Percentiles rank a stretch among this genome's conserved stretches.
Conservation (phyloP, 2,888 invertebrate genomes). For the Drosophila longiperda region DNA sequence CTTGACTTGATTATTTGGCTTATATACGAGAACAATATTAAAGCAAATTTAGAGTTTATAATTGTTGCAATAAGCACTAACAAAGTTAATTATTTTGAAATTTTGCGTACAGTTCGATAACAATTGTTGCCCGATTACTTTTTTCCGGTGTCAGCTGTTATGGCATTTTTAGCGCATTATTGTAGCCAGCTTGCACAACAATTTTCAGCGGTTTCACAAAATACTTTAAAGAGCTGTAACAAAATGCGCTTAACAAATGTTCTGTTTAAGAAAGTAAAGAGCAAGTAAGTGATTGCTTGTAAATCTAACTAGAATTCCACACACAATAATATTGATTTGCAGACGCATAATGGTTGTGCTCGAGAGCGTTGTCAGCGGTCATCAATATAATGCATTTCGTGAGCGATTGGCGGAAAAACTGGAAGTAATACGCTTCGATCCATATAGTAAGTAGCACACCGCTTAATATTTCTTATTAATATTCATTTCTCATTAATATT, state of each 20-base stretch:
- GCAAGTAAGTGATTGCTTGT: conserved; percentile 88
- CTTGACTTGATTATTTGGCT: not conserved
- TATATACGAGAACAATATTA: not conserved
- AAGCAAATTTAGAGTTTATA: not conserved
- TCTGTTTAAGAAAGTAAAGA: conserved; percentile 90
- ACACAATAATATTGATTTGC: not conserved
- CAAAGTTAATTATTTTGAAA: not conserved
- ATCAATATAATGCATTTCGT: conserved; percentile 88
- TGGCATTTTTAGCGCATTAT: conserved; percentile 21
- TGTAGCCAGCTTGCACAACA: conserved; percentile 63
- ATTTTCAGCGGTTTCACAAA: conserved; percentile 22
- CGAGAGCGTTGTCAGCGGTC: conserved; percentile 92
- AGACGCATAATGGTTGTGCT: conserved; percentile 91
- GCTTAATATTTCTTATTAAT: not conserved
- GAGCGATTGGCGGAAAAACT: conserved; percentile 92
- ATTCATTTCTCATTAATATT: not conserved
- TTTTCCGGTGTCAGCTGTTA: conserved; percentile 40
- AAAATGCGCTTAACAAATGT: conserved; percentile 88
- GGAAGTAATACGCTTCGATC: too few relatives aligned
- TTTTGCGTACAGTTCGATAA: conserved; percentile 1
- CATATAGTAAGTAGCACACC: conserved; percentile 88
- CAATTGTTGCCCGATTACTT: not conserved
- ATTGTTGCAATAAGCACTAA: not conserved
- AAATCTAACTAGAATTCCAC: not conserved
- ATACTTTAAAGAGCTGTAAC: conserved; percentile 4